Evolutionary conservation across 2,888 invertebrate species (phyloP).

Genomic region (Meiosimyza decipiens): DNA sequence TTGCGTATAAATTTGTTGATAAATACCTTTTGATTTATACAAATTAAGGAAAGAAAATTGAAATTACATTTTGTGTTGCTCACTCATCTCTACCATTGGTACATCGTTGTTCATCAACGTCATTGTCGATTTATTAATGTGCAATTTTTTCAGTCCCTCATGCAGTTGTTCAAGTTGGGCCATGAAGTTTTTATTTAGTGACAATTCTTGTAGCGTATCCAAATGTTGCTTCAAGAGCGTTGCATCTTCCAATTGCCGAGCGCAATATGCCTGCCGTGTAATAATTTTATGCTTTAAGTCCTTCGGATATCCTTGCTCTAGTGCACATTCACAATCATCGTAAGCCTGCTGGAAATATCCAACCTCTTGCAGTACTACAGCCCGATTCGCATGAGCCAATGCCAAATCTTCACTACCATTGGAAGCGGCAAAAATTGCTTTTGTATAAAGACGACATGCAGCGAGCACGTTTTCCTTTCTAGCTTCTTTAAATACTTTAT

Average conservation of each 20-base stretch:
- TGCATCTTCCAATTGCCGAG: slow-evolving; percentile 46
- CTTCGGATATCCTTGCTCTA: slow-evolving; percentile 54
- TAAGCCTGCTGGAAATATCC: slow-evolving; percentile 60
- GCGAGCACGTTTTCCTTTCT: slow-evolving; percentile 42
- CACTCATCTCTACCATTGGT: neutral
- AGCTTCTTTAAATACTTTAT: slow-evolving; percentile 44
- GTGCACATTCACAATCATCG: slow-evolving; percentile 59
- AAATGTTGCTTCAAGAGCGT: slow-evolving; percentile 45
- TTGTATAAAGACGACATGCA: slow-evolving; percentile 57
- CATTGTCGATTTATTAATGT: neutral
- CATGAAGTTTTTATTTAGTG: slow-evolving; percentile 46
- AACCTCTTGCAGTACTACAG: slow-evolving; percentile 58
- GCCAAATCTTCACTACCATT: slow-evolving; percentile 48
- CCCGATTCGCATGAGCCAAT: slow-evolving; percentile 62
- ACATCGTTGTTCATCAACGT: neutral
- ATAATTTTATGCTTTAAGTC: slow-evolving; percentile 52
- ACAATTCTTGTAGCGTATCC: slow-evolving; percentile 35
- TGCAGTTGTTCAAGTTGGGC: slow-evolving; percentile 45
- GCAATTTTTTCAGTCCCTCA: slow-evolving; percentile 21
- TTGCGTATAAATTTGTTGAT: too few relatives aligned
- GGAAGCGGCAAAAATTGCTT: slow-evolving; percentile 57
- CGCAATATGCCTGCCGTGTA: slow-evolving; percentile 55
- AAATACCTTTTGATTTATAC: too few relatives aligned
- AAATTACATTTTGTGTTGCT: neutral
- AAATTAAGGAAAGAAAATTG: too few relatives aligned